A percentile compares a stretch with the other conserved stretches of the same genome.
These are phyloP conservation scores for Zaprionus capensis DNA, from an alignment of 1,140 invertebrate species.

Conservation along the genomic window DNA sequence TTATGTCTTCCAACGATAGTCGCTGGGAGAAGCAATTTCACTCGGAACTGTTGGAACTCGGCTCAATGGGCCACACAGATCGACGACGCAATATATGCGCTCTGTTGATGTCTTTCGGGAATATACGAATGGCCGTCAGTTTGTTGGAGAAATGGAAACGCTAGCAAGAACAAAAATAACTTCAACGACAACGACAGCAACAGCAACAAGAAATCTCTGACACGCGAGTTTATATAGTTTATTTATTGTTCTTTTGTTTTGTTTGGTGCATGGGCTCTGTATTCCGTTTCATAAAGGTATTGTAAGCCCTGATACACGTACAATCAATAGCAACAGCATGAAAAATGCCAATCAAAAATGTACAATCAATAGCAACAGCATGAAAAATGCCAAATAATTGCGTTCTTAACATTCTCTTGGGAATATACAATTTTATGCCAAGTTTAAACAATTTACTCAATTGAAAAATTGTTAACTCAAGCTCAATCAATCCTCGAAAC, in stretches of 20 bases:
- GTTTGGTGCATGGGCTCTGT: slow-evolving; percentile 25
- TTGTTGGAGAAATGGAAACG: slow-evolving; percentile 58
- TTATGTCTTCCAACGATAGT: slow-evolving; percentile 30
- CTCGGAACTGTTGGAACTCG: slow-evolving; percentile 38
- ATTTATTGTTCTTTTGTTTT: neutral
- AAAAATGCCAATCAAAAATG: slow-evolving; percentile 20
- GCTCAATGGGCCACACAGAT: slow-evolving; percentile 46
- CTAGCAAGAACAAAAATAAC: slow-evolving; percentile 9
- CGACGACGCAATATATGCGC: slow-evolving; percentile 47
- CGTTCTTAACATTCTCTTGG: neutral
- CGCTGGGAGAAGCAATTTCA: slow-evolving; percentile 38
- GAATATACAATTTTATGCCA: neutral
- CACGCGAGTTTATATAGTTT: slow-evolving; percentile 4
- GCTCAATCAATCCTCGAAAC: neutral
- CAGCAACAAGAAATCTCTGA: neutral
- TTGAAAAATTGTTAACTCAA: neutral
- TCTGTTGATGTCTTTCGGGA: slow-evolving; percentile 47
- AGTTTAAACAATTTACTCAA: neutral
- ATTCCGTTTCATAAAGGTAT: neutral
- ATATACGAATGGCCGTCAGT: slow-evolving; percentile 47
- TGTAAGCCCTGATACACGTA: neutral
- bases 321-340: slow-evolving; percentile 23
- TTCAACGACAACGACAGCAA: neutral
- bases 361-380: slow-evolving; percentile 28
- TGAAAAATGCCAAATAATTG: slow-evolving; percentile 9